Base-by-base conservation (phyloP, 2,113 vertebrate species). In the Geothlypis trichas region DNA sequence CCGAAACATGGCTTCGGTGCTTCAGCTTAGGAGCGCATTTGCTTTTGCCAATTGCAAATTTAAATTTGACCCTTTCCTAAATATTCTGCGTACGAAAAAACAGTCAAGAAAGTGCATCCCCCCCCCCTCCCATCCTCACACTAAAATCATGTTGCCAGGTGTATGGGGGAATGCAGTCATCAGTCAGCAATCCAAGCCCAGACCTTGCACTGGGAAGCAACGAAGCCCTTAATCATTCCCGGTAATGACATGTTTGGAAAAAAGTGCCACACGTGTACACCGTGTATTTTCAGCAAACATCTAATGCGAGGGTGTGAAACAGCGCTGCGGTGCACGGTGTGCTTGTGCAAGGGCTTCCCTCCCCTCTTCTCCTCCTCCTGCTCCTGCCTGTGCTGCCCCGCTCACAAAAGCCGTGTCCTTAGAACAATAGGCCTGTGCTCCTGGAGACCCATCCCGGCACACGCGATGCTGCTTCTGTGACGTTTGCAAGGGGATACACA, bases 191-290 rank as follows among this genome's bases (percentile, higher is more conserved):
- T 84, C 76, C 10, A 62, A 91, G 54, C 46, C 0, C 9, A 95
- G 89, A 84, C 85, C 58, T 90, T 95, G 95, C 73, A 24, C 95
- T 41, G 89, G 94, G 93, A 95, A 97, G 94, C 91, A 84, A 72
- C 35, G 94, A 95, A 93, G 95, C 96, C 91, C 86, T 93, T 95
- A 72, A 91, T 96, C 94, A 96, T 91, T 96, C 59, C 67, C 35
- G 23, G 96, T 89, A 92, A 95, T 75, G 91, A 89, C 89, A 44
- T 1, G 41, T 82, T 93, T 39, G 91, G 87, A 74, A 97, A 83
- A 76, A 84, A 89, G 93, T 39, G 89, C 91, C 90, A 23, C 83
- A 26, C 23, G 78, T 31, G 42, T 5, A 55, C 73, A 16, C 23
- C 35, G 3, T 4, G 4, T 41, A 37, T 89, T 91, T 78, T 27